Percentiles rank a stretch among this genome's conserved stretches.
These are phyloP conservation scores for Pararge aegeria DNA, from an alignment of 1,140 invertebrate genomes.

Conservation along the genomic window DNA sequence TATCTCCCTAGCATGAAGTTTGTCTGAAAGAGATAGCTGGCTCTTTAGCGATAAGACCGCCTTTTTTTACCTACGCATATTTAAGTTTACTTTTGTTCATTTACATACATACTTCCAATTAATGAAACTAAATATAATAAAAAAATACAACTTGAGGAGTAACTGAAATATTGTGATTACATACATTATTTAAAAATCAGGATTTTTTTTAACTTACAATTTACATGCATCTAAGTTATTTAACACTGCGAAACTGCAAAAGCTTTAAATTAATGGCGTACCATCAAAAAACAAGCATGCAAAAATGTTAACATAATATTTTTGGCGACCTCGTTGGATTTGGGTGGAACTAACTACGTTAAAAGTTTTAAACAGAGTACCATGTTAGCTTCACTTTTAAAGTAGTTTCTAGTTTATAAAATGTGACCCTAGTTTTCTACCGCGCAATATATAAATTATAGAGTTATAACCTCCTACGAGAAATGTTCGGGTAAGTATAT, in stretches of 20 bases:
- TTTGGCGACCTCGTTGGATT: conserved; percentile 3
- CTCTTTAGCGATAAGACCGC: no score
- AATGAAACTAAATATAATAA: no score
- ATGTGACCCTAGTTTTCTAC: neutral
- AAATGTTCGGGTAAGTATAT: neutral
- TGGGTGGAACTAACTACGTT: conserved; percentile 6
- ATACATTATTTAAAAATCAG: no score
- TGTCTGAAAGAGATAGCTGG: no score
- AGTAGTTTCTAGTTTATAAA: conserved; percentile 3
- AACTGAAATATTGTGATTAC: no score
- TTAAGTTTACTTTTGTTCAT: no score
- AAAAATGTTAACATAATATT: conserved; percentile 6
- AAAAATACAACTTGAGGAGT: no score
- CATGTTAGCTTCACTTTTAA: conserved; percentile 8
- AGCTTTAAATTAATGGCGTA: neutral
- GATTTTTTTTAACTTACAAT: no score
- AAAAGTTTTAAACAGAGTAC: conserved; percentile 3
- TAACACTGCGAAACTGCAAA: neutral
- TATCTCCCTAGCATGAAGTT: no score
- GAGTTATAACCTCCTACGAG: neutral
- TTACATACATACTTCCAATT: no score
- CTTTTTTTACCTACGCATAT: no score
- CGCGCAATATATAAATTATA: neutral
- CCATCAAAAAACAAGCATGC: neutral
- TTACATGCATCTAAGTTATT: no score